Base-by-base conservation (phyloP, 2,888 invertebrate species). In the Macrosoma leucophasiata region DNA sequence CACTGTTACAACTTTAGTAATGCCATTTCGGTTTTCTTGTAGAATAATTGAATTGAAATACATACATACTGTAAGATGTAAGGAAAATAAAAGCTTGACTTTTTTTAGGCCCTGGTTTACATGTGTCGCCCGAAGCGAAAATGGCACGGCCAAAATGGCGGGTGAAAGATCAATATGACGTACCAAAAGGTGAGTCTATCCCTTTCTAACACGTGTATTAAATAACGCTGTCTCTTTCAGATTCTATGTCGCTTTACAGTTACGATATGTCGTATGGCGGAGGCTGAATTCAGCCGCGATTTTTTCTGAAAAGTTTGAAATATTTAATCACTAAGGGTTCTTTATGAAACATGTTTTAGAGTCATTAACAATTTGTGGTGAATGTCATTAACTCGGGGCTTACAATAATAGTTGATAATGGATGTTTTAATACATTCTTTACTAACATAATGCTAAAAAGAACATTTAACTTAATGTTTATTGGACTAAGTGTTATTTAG, bases 131-230 rank as follows among this genome's bases (percentile, higher is more conserved):
- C 60, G 63, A 58, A 76, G 75, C 70, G 71, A 79, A 78, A 84
- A 79, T 76, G 76, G 72, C 66, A 64, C 69, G 61, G 59, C 65
- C 78, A 81, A 82, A 81, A 84, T 82, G 84, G 84, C 79, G 82
- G 82, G 75, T 77, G 78, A 79, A 78, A 84, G 84, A 85, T 85
- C 84, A 85, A 84, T 85, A 84, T 81, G 72, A 79, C 65, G 78
- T 68, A 78, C 78, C 76, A 68, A 79, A 82, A 76, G 74, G 70
- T 71, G 30, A 59, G 41, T 35, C 61, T 56, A 18, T 74, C 76
- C 46, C 62, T 50, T 41, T 78, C 61, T 38, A 33, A 26, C 8
- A 12, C 22, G 30, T n/a, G n/a, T n/a, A n/a, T n/a, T 52, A 52
- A 33, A 36, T 52, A 13, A 50, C 24, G 46, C 33, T 76, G 72